These are phyloP conservation scores for Rhinichthys klamathensis DNA, from an alignment of 2,113 vertebrate genomes.

Conservation along the genomic window DNA sequence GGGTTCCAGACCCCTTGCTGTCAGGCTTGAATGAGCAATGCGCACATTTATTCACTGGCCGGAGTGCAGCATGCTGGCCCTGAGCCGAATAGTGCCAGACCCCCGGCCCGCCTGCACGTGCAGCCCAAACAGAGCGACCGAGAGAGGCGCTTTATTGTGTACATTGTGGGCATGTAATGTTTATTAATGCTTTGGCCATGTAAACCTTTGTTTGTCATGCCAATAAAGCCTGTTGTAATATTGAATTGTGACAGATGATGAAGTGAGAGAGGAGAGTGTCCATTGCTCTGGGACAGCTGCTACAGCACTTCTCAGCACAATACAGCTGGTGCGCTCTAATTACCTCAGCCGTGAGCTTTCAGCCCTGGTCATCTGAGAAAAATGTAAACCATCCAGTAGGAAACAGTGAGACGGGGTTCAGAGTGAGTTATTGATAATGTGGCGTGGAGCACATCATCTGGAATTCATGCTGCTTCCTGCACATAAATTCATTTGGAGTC, in stretches of 20 bases:
- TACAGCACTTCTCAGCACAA: constrained; percentile 26
- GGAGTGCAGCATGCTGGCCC: constrained; percentile 42
- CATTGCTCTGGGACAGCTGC: constrained; percentile 34
- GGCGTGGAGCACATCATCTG: constrained; percentile 23
- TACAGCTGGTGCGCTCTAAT: constrained; percentile 40
- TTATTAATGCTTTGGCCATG: constrained; percentile 34
- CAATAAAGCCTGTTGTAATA: constrained; percentile 6
- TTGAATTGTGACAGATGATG: background rate
- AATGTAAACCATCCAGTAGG: constrained; percentile 33
- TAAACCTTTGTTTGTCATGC: constrained; percentile 17
- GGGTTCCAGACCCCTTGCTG: constrained; percentile 40
- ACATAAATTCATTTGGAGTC: constrained; percentile 1
- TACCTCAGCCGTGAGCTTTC: background rate
- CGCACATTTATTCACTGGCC: constrained; percentile 33
- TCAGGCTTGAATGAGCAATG: constrained; percentile 48
- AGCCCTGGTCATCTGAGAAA: constrained; percentile 35
- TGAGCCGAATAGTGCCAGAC: constrained; percentile 22
- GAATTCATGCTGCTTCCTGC: background rate
- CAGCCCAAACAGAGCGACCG: background rate
- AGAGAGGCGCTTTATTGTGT: constrained; percentile 2
- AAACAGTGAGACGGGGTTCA: constrained; percentile 30
- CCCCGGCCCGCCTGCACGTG: constrained; percentile 30
- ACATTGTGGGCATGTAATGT: constrained; percentile 25
- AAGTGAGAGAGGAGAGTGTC: constrained; percentile 12
- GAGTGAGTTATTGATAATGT: constrained; percentile 37